These are phyloP conservation scores for Aplysia californica DNA, from an alignment of 1,140 invertebrate genomes.

Conservation along the genomic window DNA sequence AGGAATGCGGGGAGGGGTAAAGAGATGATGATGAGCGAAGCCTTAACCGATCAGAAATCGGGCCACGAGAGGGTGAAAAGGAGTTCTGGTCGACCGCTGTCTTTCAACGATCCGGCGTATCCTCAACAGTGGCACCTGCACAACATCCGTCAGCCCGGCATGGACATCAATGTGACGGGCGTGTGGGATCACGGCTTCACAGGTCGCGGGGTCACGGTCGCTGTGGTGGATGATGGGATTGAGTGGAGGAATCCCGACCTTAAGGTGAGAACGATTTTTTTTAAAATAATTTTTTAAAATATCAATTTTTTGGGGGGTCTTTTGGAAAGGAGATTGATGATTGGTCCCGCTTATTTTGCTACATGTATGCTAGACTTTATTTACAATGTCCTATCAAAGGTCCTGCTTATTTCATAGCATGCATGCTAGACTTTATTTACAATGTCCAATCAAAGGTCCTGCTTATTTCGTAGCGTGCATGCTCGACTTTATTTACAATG, in stretches of 20 bases:
- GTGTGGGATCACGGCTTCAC: constrained; percentile 63
- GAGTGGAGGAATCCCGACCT: constrained; percentile 14
- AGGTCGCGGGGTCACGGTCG: constrained; percentile 63
- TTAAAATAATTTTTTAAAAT: too few species aligned
- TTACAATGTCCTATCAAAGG: too few species aligned
- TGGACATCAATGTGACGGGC: constrained; percentile 66
- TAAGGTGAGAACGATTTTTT: constrained; percentile 3
- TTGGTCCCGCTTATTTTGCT: too few species aligned
- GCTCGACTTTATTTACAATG: too few species aligned
- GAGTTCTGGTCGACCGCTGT: background rate
- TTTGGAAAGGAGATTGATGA: too few species aligned
- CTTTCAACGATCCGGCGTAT: constrained; percentile 57
- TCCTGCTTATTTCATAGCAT: too few species aligned
- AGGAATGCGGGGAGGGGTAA: background rate
- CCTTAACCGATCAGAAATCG: background rate
- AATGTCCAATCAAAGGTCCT: too few species aligned
- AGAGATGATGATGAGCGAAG: background rate
- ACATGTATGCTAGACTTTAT: too few species aligned
- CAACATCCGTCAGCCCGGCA: constrained; percentile 31
- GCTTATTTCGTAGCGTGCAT: too few species aligned
- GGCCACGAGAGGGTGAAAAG: background rate
- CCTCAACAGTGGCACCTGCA: constrained; percentile 63
- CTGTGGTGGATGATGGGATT: constrained; percentile 68
- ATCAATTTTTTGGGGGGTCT: too few species aligned
- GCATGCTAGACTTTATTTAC: too few species aligned